These are phyloP conservation scores for Ceyx cyanopectus DNA, from an alignment of 2,113 vertebrate species.

Conservation along the genomic window DNA sequence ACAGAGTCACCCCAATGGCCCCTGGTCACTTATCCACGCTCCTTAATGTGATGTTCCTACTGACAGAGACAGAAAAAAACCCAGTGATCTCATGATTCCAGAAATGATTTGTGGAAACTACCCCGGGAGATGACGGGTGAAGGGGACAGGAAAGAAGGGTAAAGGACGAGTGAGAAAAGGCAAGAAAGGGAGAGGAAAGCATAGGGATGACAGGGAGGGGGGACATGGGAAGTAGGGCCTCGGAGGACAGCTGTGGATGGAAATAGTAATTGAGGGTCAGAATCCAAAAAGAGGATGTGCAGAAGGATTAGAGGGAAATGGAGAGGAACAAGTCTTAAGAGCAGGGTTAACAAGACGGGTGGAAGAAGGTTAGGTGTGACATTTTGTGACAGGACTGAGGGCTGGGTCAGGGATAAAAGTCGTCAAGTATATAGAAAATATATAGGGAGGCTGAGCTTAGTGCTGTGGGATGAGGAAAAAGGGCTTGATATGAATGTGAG, in stretches of 20 bases:
- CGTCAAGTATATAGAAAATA: background rate
- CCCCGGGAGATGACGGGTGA: constrained; percentile 18
- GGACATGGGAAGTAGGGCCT: background rate
- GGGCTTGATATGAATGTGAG: background rate
- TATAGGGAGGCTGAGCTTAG: background rate
- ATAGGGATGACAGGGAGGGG: background rate
- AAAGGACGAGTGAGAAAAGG: background rate
- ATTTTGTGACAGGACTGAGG: background rate
- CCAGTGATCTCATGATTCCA: constrained; percentile 72
- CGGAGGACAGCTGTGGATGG: background rate
- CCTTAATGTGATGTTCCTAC: constrained; percentile 72
- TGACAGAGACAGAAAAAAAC: constrained; percentile 49
- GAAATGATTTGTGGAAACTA: constrained; percentile 38
- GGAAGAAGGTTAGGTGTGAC: background rate
- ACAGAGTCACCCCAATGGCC: constrained; percentile 67
- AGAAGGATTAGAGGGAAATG: background rate
- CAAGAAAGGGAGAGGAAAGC: background rate
- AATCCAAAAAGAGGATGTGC: background rate
- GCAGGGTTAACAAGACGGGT: background rate
- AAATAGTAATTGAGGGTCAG: background rate
- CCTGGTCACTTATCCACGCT: constrained; percentile 62
- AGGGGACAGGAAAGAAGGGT: constrained; percentile 4
- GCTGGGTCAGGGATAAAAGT: background rate
- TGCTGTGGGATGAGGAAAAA: background rate
- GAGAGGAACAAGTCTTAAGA: background rate